Percentiles rank a stretch among this genome's conserved stretches.
Conservation (phyloP, 2,113 vertebrate genomes). For the Dromaius novaehollandiae region DNA sequence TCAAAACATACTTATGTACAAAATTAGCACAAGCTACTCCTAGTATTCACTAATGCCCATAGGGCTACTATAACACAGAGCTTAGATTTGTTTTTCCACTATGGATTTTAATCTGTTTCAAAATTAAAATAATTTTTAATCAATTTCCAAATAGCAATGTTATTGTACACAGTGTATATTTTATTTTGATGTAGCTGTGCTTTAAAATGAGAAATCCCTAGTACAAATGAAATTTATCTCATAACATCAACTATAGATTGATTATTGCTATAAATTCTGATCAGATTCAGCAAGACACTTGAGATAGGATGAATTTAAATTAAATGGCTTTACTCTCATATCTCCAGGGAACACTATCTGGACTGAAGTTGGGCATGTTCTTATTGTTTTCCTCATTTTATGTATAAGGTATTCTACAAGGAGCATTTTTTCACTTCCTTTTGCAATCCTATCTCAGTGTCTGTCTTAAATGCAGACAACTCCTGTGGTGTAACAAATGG, state of each 20-base stretch:
- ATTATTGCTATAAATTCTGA: background rate
- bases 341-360: background rate
- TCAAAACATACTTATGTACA: background rate
- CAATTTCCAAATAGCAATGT: background rate
- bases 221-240: background rate
- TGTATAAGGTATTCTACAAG: background rate
- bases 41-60: background rate
- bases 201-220: background rate
- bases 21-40: background rate
- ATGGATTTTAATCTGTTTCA: background rate
- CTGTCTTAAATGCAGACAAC: background rate
- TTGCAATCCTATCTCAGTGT: background rate
- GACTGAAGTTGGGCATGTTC: background rate
- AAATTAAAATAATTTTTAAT: background rate
- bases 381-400: background rate
- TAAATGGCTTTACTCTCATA: background rate
- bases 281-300: background rate
- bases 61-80: background rate
- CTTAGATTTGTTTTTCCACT: background rate
- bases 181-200: background rate
- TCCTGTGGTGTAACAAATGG: background rate
- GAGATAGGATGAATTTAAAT: background rate
- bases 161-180: background rate
- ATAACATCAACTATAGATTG: background rate
- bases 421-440: background rate